These are phyloP conservation scores for Mesembrinibis cayennensis DNA, from an alignment of 2,113 vertebrate species.

Conservation along the genomic window DNA sequence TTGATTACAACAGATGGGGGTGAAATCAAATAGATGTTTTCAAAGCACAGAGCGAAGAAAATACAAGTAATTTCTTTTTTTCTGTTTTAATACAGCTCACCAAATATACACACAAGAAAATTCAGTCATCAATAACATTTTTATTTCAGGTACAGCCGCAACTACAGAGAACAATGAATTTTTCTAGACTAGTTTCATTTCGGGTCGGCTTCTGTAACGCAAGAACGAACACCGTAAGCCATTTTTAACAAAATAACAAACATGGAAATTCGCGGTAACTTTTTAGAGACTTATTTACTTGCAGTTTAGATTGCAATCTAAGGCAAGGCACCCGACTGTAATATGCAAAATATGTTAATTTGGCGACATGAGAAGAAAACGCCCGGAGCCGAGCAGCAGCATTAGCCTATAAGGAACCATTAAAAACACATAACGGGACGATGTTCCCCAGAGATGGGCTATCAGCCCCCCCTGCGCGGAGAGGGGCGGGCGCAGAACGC, in stretches of 20 bases:
- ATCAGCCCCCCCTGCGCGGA: background rate
- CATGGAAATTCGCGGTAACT: conserved; percentile 63
- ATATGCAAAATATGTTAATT: conserved; percentile 56
- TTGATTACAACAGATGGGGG: conserved; percentile 99
- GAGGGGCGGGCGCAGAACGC: background rate
- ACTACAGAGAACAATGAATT: conserved; percentile 85
- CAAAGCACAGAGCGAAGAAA: conserved; percentile 94
- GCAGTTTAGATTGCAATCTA: conserved; percentile 61
- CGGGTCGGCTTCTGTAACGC: conserved; percentile 68
- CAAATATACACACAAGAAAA: conserved; percentile 85
- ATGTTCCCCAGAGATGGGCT: background rate
- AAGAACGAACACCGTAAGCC: conserved; percentile 38
- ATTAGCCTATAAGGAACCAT: conserved; percentile 20
- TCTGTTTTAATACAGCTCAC: conserved; percentile 88
- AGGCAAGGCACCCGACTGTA: conserved; percentile 60
- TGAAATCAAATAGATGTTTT: conserved; percentile 98
- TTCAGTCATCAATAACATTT: conserved; percentile 90
- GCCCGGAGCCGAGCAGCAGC: conserved; percentile 15
- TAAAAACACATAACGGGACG: background rate
- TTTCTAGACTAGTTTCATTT: conserved; percentile 77
- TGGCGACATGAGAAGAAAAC: background rate
- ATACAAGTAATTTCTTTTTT: conserved; percentile 98
- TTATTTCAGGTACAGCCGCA: conserved; percentile 87
- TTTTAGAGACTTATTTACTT: conserved; percentile 60
- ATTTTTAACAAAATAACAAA: conserved; percentile 76